phyloP scores from a whole-genome alignment of 2,113 vertebrate genomes.

The Baryphthengus martii region DNA sequence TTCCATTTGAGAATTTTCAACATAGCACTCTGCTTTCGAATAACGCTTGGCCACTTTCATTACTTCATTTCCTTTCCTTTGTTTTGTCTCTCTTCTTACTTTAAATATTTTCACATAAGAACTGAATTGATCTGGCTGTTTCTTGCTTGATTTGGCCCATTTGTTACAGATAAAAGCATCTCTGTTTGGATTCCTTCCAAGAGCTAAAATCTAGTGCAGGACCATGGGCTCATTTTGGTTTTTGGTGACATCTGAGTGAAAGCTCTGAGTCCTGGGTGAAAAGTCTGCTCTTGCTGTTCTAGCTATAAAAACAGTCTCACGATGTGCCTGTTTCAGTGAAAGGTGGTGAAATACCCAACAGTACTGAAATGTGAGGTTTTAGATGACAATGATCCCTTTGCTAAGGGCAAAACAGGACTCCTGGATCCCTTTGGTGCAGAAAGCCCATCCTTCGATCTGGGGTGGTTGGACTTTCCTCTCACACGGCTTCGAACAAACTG shows the following conservation, averaged over 20 bases:
- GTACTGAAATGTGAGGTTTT: background rate
- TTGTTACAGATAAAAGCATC: background rate
- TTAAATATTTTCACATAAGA: background rate
- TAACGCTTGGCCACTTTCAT: background rate
- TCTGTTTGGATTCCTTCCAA: background rate
- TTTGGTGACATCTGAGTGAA: background rate
- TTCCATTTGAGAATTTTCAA: background rate
- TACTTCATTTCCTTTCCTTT: background rate
- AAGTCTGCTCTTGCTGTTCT: background rate
- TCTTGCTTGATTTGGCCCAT: rapidly evolving
- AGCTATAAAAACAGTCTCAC: background rate
- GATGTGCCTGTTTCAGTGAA: background rate
- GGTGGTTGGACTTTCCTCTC: background rate
- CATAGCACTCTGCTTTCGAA: background rate
- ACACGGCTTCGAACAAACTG: too few relatives aligned
- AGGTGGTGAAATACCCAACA: background rate
- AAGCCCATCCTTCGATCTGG: rapidly evolving
- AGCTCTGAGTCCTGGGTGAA: rapidly evolving
- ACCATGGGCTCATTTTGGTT: rapidly evolving
- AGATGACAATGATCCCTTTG: background rate
- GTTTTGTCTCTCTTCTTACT: background rate
- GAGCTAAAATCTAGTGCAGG: background rate
- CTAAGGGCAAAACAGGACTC: background rate
- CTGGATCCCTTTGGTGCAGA: background rate
- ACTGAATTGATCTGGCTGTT: background rate